Percentiles rank a stretch among this genome's conserved stretches.
These are phyloP conservation scores for Ovibos moschatus DNA, from an alignment of 2,113 vertebrate genomes.

Conservation along the genomic window DNA sequence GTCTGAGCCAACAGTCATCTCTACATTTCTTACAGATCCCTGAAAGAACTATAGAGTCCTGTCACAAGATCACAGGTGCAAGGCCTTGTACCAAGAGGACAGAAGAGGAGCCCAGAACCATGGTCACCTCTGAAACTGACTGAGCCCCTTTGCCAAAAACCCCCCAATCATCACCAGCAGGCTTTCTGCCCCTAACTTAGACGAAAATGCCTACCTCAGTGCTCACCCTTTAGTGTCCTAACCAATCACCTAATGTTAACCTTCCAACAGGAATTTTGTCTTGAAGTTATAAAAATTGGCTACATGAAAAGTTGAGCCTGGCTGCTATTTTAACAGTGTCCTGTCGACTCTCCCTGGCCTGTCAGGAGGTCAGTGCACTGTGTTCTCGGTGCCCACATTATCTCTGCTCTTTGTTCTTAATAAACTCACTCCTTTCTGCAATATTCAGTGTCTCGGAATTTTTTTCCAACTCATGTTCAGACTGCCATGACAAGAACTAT, in stretches of 20 bases:
- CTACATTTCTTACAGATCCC: neutral
- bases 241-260: neutral
- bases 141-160: neutral
- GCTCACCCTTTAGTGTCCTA: neutral
- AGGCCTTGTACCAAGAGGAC: neutral
- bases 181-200: neutral
- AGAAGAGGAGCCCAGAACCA: neutral
- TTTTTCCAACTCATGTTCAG: neutral
- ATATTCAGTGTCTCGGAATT: neutral
- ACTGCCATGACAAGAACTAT: neutral
- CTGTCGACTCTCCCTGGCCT: neutral
- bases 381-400: neutral
- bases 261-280: neutral
- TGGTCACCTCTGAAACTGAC: neutral
- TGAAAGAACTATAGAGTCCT: neutral
- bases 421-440: neutral
- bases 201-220: neutral
- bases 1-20: neutral
- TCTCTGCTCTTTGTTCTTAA: neutral
- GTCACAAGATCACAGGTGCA: neutral
- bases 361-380: neutral
- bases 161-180: neutral
- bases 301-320: neutral
- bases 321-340: neutral
- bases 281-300: neutral